Evolutionary conservation across 2,113 vertebrate species (phyloP).

Genomic region (Bos javanicus): DNA sequence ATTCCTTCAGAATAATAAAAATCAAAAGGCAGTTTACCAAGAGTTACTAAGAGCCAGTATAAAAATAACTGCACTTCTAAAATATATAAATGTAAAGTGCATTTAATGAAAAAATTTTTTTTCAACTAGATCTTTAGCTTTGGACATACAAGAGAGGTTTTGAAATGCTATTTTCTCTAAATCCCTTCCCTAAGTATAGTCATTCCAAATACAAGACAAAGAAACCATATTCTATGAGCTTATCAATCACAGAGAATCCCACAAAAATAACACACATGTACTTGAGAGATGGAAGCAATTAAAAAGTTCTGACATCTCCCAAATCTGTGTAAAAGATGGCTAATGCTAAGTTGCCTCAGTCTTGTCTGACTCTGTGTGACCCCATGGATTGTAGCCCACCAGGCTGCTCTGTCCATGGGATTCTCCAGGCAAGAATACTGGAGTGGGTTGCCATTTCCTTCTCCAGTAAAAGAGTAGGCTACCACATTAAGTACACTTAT

Average conservation of each 20-base stretch:
- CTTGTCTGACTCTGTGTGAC: neutral
- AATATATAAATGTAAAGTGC: neutral
- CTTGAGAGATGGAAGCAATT: neutral
- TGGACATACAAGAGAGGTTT: neutral
- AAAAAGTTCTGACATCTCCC: neutral
- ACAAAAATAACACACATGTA: neutral
- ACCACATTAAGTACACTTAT: neutral
- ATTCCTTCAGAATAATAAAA: neutral
- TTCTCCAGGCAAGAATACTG: neutral
- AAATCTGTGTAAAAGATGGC: neutral
- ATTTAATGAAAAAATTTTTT: constrained; percentile 11
- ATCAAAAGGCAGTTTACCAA: neutral
- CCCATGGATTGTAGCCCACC: neutral
- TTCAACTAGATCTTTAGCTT: neutral
- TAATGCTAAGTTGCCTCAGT: neutral
- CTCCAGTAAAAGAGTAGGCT: neutral
- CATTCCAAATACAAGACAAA: neutral
- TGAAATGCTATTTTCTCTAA: constrained; percentile 28
- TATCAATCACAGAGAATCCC: neutral
- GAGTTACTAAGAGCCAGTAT: neutral
- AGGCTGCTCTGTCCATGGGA: neutral
- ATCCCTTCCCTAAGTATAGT: neutral
- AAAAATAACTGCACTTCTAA: neutral
- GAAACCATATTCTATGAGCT: neutral
- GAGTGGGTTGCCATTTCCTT: neutral